Percentiles rank a stretch among this genome's conserved stretches.
Evolutionary conservation across 2,797 vertebrate genomes (phyloP).

Genomic region (Gouania willdenowi): DNA sequence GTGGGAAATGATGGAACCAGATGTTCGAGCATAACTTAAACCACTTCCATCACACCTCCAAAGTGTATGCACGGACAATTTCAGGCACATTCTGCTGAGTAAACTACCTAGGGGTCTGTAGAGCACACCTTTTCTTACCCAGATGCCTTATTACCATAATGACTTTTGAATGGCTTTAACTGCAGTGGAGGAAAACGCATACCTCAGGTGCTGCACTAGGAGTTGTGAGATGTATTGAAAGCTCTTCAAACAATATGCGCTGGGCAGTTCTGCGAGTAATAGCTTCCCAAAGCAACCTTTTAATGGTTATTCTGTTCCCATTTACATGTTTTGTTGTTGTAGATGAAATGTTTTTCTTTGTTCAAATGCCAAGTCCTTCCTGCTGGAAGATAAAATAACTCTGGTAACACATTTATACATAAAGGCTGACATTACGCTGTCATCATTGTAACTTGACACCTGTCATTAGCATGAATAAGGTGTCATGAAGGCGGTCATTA

Average conservation of each 20-base stretch:
- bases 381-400: neutral
- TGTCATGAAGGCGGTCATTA: too few species aligned
- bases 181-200: slow-evolving; percentile 28
- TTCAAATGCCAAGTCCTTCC: neutral
- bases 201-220: slow-evolving; percentile 6
- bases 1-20: slow-evolving; percentile 33
- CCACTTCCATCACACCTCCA: slow-evolving; percentile 29
- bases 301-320: slow-evolving; percentile 4
- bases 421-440: too few species aligned
- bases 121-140: slow-evolving; percentile 41
- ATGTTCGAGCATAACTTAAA: slow-evolving; percentile 43
- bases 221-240: slow-evolving; percentile 16
- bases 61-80: slow-evolving; percentile 34
- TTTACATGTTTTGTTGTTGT: slow-evolving; percentile 9
- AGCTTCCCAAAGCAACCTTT: slow-evolving; percentile 11
- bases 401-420: too few species aligned
- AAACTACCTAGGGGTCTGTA: slow-evolving; percentile 47
- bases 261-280: slow-evolving; percentile 11
- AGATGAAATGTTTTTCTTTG: slow-evolving; percentile 1
- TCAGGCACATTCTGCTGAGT: slow-evolving; percentile 52
- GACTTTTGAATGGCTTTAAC: slow-evolving; percentile 44
- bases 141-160: slow-evolving; percentile 61
- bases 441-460: neutral
- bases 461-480: too few species aligned
- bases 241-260: neutral